A percentile compares a stretch with the other conserved stretches of the same genome.
Evolutionary conservation across 2,113 vertebrate genomes (phyloP).

Genomic region (Myrmophylax atrothorax): DNA sequence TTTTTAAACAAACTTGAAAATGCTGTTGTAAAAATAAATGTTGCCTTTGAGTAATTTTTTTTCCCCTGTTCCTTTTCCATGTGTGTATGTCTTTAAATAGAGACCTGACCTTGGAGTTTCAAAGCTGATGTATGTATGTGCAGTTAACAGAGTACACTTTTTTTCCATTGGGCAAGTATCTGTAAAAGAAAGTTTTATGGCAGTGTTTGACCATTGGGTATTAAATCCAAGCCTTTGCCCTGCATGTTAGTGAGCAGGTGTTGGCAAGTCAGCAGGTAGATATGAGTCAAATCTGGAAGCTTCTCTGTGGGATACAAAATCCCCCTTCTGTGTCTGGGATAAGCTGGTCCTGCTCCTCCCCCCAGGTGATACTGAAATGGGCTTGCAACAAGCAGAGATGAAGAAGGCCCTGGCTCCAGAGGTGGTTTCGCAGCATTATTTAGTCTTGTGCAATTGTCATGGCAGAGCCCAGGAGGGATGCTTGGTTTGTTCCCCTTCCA

Average conservation of each 20-base stretch:
- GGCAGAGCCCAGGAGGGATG: neutral
- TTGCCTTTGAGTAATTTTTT: accelerated
- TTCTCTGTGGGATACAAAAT: neutral
- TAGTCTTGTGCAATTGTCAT: neutral
- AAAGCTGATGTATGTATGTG: neutral
- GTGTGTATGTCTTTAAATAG: neutral
- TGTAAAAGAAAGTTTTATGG: neutral
- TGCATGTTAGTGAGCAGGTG: neutral
- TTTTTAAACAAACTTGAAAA: neutral
- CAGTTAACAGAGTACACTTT: neutral
- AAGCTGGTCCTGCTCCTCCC: neutral
- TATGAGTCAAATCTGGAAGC: neutral
- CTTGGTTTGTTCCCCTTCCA: neutral
- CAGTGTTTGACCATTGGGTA: neutral
- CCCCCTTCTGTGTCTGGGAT: neutral
- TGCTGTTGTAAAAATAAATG: neutral
- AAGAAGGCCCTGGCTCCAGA: neutral
- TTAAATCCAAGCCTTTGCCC: neutral
- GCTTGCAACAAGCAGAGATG: neutral
- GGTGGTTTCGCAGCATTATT: neutral
- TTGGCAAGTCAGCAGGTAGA: neutral
- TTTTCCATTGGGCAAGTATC: neutral
- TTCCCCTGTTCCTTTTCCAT: neutral
- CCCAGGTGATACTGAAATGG: neutral
- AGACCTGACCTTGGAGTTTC: neutral